Evolutionary conservation across 64 coral and sea anemone genomes (phyloP).

Genomic region (Stylophora pistillata): DNA sequence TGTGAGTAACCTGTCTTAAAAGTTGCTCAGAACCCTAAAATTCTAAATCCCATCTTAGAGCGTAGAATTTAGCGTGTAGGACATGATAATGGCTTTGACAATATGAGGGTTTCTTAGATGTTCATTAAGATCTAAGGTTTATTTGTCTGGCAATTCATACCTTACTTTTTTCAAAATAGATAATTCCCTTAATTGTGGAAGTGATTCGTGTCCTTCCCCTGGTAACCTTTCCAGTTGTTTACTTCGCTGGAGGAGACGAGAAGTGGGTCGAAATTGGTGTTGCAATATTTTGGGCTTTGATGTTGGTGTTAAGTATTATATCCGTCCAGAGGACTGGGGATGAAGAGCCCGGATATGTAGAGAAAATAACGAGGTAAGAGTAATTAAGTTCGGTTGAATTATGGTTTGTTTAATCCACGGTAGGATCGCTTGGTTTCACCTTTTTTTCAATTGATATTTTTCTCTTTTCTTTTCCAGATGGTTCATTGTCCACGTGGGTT

Average conservation of each 20-base stretch:
- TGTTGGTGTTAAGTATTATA: conserved; percentile 46
- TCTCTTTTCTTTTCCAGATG: background rate
- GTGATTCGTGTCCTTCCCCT: conserved; percentile 3
- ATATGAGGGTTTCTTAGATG: no score
- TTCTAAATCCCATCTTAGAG: no score
- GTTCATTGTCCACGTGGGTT: conserved; percentile 9
- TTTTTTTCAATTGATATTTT: no score
- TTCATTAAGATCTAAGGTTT: no score
- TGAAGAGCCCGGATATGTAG: conserved; percentile 59
- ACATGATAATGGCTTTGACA: no score
- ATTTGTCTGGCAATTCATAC: background rate
- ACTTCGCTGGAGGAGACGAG: conserved; percentile 3
- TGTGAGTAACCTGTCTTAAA: no score
- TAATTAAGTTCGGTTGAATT: no score
- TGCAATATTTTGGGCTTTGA: conserved; percentile 18
- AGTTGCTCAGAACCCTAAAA: no score
- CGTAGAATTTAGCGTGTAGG: no score
- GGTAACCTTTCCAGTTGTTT: conserved; percentile 18
- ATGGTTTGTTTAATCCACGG: no score
- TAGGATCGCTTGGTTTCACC: no score
- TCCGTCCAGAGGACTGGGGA: conserved; percentile 53
- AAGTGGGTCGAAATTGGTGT: conserved; percentile 43
- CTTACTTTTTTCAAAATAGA: background rate
- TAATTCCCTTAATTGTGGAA: background rate
- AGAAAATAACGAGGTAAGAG: conserved; percentile 71